Evolutionary conservation across 2,888 invertebrate species (phyloP).

Genomic region (Thecophora atra): DNA sequence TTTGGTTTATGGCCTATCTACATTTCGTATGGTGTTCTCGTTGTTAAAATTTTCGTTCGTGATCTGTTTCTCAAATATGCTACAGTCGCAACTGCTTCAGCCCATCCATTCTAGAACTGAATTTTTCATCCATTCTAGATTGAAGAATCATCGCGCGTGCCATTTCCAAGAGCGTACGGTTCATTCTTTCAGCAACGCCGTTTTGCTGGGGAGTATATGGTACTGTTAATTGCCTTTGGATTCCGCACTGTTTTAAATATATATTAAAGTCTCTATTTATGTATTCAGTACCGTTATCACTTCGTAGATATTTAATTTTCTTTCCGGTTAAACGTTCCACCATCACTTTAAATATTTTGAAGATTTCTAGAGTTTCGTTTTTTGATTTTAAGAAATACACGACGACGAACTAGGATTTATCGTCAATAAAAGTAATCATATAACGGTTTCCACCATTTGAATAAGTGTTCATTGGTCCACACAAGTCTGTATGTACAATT

Average conservation of each 20-base stretch:
- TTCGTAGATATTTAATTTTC: constrained; percentile 40
- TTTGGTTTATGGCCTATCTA: constrained; percentile 28
- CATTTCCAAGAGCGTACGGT: constrained; percentile 39
- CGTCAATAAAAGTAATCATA: constrained; percentile 46
- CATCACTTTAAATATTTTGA: constrained; percentile 38
- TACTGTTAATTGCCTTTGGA: constrained; percentile 39
- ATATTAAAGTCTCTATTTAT: constrained; percentile 32
- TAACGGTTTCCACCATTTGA: too few species aligned
- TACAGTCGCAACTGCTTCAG: constrained; percentile 43
- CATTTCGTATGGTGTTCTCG: constrained; percentile 41
- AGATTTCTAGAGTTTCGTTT: constrained; percentile 32
- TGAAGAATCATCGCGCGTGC: constrained; percentile 49
- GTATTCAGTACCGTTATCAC: constrained; percentile 42
- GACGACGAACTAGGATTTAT: constrained; percentile 38
- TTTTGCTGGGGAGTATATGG: constrained; percentile 43
- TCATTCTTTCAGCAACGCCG: constrained; percentile 41
- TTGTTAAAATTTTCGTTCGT: neutral
- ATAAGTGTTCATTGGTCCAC: too few species aligned
- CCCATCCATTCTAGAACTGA: constrained; percentile 49
- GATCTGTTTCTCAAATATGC: constrained; percentile 37
- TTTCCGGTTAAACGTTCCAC: constrained; percentile 40
- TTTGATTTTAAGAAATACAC: constrained; percentile 41
- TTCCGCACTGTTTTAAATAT: constrained; percentile 40
- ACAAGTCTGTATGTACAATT: too few species aligned
- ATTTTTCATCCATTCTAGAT: too few species aligned